These are phyloP conservation scores for Oryzias sinensis DNA, from an alignment of 2,797 vertebrate species.

Conservation along the genomic window DNA sequence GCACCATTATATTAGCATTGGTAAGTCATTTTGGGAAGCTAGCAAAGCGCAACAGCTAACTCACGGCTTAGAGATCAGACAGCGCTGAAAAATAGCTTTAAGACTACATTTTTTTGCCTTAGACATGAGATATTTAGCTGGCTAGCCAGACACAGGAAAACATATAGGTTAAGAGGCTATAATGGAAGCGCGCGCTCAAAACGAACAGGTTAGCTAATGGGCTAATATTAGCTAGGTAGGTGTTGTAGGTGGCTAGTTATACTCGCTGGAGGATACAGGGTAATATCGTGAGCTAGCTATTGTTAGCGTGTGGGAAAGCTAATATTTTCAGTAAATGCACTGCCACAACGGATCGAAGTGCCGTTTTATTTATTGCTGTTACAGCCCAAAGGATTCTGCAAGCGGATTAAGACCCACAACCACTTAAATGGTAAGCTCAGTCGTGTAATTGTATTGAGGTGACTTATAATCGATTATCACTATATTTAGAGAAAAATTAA, in stretches of 20 bases:
- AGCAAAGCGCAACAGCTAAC: slow-evolving; percentile 35
- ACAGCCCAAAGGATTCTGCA: slow-evolving; percentile 46
- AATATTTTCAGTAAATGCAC: slow-evolving; percentile 57
- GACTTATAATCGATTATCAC: slow-evolving; percentile 11
- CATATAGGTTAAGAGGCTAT: slow-evolving; percentile 1
- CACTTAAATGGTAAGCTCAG: slow-evolving; percentile 54
- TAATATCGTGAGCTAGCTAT: slow-evolving; percentile 69
- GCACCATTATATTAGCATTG: slow-evolving; percentile 66
- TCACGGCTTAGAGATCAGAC: slow-evolving; percentile 35
- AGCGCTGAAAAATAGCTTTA: slow-evolving; percentile 16
- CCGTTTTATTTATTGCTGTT: slow-evolving; percentile 50
- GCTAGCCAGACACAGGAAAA: neutral
- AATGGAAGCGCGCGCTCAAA: slow-evolving; percentile 21
- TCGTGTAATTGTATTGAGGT: slow-evolving; percentile 10
- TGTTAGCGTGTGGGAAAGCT: slow-evolving; percentile 66
- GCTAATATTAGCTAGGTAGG: slow-evolving; percentile 65
- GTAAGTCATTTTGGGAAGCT: slow-evolving; percentile 68
- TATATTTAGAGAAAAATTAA: slow-evolving; percentile 28
- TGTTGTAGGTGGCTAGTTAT: slow-evolving; percentile 72
- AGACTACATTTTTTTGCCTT: neutral
- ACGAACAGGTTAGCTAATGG: slow-evolving; percentile 65
- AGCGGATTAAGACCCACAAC: slow-evolving; percentile 15
- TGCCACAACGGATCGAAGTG: slow-evolving; percentile 41
- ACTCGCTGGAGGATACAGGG: slow-evolving; percentile 55
- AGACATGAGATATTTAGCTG: neutral